These are phyloP conservation scores for Ditula angustiorana DNA, from an alignment of 2,888 invertebrate genomes.

Conservation along the genomic window DNA sequence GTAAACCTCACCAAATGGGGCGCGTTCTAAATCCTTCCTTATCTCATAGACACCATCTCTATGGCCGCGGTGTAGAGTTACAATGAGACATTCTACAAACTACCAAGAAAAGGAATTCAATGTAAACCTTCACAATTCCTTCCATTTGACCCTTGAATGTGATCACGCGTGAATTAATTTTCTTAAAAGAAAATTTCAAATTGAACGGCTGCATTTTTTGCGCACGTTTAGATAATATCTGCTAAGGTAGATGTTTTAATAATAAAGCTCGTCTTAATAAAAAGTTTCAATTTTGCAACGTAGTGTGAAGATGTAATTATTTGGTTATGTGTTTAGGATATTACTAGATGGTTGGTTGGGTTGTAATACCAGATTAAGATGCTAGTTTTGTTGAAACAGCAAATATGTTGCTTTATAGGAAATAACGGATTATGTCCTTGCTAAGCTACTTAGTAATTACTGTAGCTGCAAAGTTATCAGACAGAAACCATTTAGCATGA, in stretches of 20 bases:
- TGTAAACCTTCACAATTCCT: slow-evolving; percentile 58
- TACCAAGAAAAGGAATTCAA: slow-evolving; percentile 61
- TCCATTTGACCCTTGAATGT: slow-evolving; percentile 60
- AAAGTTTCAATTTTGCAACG: slow-evolving; percentile 43
- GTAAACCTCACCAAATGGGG: slow-evolving; percentile 60
- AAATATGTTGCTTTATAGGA: background rate
- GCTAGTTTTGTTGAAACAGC: slow-evolving; percentile 17
- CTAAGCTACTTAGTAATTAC: background rate
- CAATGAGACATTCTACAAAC: slow-evolving; percentile 62
- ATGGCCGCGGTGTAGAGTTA: slow-evolving; percentile 66
- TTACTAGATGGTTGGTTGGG: slow-evolving; percentile 47
- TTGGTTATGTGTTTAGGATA: slow-evolving; percentile 56
- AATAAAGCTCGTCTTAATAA: slow-evolving; percentile 37
- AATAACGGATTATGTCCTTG: background rate
- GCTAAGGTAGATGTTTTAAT: slow-evolving; percentile 41
- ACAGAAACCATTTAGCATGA: no score
- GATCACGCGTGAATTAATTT: slow-evolving; percentile 74
- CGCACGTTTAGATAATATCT: slow-evolving; percentile 34
- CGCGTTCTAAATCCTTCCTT: slow-evolving; percentile 68
- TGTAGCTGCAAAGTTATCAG: no score
- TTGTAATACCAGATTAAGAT: slow-evolving; percentile 35
- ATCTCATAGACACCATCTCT: slow-evolving; percentile 71
- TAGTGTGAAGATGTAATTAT: slow-evolving; percentile 50
- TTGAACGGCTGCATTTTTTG: slow-evolving; percentile 50
- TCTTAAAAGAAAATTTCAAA: slow-evolving; percentile 51